Base-by-base conservation (phyloP, 2,888 invertebrate genomes). In the Eurytoma californica region DNA sequence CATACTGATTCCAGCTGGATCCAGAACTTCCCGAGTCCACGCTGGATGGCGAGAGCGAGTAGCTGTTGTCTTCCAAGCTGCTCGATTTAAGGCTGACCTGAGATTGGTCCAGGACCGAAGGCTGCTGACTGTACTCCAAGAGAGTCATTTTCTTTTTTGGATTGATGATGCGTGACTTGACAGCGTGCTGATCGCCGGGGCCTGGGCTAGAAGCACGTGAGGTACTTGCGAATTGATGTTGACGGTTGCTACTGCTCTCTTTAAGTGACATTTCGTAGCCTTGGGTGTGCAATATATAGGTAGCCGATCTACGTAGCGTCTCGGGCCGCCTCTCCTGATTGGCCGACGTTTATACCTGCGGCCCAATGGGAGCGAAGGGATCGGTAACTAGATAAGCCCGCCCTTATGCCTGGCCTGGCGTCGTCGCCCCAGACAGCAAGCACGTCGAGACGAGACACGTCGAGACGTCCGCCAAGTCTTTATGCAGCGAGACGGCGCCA, bases 201-300 rank as follows among this genome's bases (percentile, higher is more conserved):
- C n/a, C 2, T 61, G 61, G 16, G n/a, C 4, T 61, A 28, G 16
- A 28, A 2, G 9, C 7, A 61, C 13, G 3, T 18, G 39, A 16
- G 3, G 30, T 12, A 16, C 30, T 30, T 39, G 61, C 39, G 9
- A 63, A 18, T 30, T 7, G n/a, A 7, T 47, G 82, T 83, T 72
- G 74, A 82, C 83, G 55, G 61, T 63, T 80, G 67, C 80, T 80
- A 63, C 76, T 55, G 28, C 24, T 57, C 24, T 81, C 68, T 57
- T 73, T 78, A 51, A 86, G 85, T 85, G 84, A 83, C 83, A 70
- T 69, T 28, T 65, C 24, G 63, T 49, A 30, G 65, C 7, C 58
- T 12, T 7, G 9, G 18, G 12, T 13, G 39, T 49, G 9, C 18
- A 63, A 49, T 77, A 70, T 69, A 55, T 75, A 69, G 61, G 68